These are phyloP conservation scores for Sinodicranocentrus sp. DNA, from an alignment of 2,888 invertebrate genomes.

Conservation along the genomic window DNA sequence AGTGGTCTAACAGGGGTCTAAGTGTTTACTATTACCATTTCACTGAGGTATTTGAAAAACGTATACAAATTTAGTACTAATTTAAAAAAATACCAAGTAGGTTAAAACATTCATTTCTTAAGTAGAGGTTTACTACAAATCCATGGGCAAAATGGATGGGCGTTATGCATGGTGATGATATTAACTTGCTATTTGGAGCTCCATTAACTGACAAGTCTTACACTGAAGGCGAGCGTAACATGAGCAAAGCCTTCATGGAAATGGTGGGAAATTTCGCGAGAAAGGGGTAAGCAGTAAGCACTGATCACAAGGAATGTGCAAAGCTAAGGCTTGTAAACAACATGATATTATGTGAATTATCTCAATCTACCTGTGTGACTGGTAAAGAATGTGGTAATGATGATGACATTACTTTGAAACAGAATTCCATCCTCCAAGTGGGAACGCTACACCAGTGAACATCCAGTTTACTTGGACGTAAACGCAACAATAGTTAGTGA, in stretches of 20 bases:
- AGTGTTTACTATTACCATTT: conserved; percentile 67
- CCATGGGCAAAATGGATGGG: conserved; percentile 73
- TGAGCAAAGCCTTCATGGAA: conserved; percentile 53
- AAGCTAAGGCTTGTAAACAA: no score
- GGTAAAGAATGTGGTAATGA: no score
- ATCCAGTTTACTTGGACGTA: conserved; percentile 61
- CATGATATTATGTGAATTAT: no score
- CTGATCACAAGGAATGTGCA: no score
- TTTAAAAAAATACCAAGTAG: background rate
- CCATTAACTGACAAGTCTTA: conserved; percentile 13
- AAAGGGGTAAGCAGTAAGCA: conserved; percentile 71
- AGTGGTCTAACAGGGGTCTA: conserved; percentile 67
- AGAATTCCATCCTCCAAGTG: conserved; percentile 65
- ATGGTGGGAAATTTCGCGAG: conserved; percentile 65
- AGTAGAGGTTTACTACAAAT: conserved; percentile 38
- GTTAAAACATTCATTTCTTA: background rate
- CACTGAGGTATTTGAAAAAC: conserved; percentile 48
- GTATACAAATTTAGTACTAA: no score
- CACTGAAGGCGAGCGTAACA: conserved; percentile 43
- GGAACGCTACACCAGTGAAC: conserved; percentile 63
- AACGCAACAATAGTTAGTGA: conserved; percentile 63
- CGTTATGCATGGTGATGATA: conserved; percentile 71
- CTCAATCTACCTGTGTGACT: no score
- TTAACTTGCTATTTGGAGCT: conserved; percentile 65
- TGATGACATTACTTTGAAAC: conserved; percentile 3